Evolutionary conservation across 2,113 vertebrate species (phyloP), one percentile per base, ranked within the genome.

Genomic region (Manacus vitellinus): DNA sequence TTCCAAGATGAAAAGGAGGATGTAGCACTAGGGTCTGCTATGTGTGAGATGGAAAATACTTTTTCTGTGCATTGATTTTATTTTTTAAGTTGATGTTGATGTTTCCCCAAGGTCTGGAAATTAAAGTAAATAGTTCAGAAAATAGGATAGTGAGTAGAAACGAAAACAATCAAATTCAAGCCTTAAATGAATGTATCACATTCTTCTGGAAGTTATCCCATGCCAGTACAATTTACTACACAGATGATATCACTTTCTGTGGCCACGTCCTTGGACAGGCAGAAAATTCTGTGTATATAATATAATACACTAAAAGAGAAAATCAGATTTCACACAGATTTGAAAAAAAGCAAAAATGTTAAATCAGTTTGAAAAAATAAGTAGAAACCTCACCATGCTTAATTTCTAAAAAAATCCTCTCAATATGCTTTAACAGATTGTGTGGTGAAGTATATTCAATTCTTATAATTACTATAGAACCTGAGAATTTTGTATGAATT

Each of bases 41-140:
- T 35, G 27, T 68, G 58, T 65, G 55, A 87, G 59, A 65, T 3
- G 7, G 19, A 85, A 81, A 81, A 71, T 21, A 84, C 12, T 55
- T 85, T 74, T 79, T 75, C n/a, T 82, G 47, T 44, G 51, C n/a
- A 51, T 25, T 74, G n/a, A 66, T 92, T 96, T 92, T 4, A 79
- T 65, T 68, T 95, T 76, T 95, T 71, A 76, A 91, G 44, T 58
- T 84, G 35, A 15, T 52, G 35, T 87, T 93, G 51, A 70, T 70
- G 47, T 51, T 88, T 89, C 44, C 37, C 35, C 31, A 81, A 47
- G 56, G 61, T 44, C 44, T 79, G 44, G 44, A 92, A 90, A 82
- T 79, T 68, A 82, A 93, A 78, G 61, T 72, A 92, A 92, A 75
- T 75, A 11, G 39, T 65, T 19, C 31, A 76, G 35, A 82, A 96